These are phyloP conservation scores for Iselma pallidipennis DNA, from an alignment of 2,888 invertebrate species.

Conservation along the genomic window DNA sequence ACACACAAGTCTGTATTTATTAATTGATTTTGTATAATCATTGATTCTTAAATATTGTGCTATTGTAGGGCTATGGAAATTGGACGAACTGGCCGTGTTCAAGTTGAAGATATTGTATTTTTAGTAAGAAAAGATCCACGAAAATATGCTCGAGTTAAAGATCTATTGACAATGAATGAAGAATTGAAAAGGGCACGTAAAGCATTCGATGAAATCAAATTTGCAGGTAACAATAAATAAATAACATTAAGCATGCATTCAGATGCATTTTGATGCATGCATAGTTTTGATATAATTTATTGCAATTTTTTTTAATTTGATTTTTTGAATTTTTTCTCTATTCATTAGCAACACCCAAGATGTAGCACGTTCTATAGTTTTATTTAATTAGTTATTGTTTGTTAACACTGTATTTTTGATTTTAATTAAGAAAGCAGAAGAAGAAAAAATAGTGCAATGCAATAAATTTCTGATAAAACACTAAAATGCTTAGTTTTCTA, in stretches of 20 bases:
- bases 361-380: not conserved
- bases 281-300: no score
- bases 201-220: slow-evolving; percentile 99
- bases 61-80: slow-evolving; percentile 89
- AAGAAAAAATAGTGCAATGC: not conserved
- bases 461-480: not conserved
- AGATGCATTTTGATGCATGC: not conserved
- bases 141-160: slow-evolving; percentile 97
- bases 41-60: not conserved
- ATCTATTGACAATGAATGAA: slow-evolving; percentile 97
- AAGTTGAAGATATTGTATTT: slow-evolving; percentile 97
- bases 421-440: no score
- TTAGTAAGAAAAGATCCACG: slow-evolving; percentile 93
- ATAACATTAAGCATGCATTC: slow-evolving; percentile 1
- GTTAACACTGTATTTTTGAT: not conserved
- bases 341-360: not conserved
- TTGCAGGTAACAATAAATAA: slow-evolving; percentile 72
- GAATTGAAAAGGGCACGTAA: slow-evolving; percentile 98
- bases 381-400: not conserved
- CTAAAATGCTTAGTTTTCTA: slow-evolving; percentile 13
- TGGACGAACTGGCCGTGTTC: slow-evolving; percentile 93
- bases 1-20: slow-evolving; percentile 69
- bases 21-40: not conserved
- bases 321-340: not conserved
- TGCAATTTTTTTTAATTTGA: no score